phyloP scores from a whole-genome alignment of 2,113 vertebrate genomes.

The Dipodomys ordii region DNA sequence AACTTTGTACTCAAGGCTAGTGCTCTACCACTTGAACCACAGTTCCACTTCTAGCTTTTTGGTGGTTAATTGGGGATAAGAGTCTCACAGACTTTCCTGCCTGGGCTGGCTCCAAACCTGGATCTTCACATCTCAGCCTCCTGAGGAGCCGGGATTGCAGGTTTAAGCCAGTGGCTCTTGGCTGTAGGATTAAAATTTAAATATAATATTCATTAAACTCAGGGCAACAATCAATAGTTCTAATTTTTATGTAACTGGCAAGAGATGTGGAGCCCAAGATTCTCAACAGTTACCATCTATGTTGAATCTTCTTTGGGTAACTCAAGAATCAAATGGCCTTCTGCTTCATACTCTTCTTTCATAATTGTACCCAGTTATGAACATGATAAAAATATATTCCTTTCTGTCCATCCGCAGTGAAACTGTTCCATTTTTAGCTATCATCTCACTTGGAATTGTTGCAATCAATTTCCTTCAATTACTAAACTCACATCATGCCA shows the following conservation, averaged over 20 bases:
- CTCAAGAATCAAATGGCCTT: neutral
- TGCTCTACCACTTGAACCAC: no score
- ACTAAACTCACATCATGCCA: neutral
- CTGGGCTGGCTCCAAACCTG: no score
- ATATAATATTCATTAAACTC: no score
- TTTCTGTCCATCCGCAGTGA: constrained; percentile 17
- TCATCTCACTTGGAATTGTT: neutral
- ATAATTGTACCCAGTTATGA: neutral
- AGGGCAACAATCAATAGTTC: no score
- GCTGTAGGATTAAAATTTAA: no score
- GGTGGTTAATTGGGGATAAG: no score
- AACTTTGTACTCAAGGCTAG: no score
- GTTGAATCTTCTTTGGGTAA: neutral
- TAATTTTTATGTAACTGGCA: neutral
- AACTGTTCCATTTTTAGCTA: neutral
- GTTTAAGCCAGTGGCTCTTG: no score
- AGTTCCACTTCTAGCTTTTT: no score
- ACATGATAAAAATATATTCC: neutral
- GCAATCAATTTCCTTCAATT: constrained; percentile 6
- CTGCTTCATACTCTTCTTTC: neutral
- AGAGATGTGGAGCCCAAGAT: neutral
- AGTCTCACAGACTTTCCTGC: no score
- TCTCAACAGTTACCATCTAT: neutral
- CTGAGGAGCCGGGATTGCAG: no score
- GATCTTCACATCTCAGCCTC: no score